Evolutionary conservation across 1,140 invertebrate species (phyloP).

Genomic region (Panagrolaimus sp.): DNA sequence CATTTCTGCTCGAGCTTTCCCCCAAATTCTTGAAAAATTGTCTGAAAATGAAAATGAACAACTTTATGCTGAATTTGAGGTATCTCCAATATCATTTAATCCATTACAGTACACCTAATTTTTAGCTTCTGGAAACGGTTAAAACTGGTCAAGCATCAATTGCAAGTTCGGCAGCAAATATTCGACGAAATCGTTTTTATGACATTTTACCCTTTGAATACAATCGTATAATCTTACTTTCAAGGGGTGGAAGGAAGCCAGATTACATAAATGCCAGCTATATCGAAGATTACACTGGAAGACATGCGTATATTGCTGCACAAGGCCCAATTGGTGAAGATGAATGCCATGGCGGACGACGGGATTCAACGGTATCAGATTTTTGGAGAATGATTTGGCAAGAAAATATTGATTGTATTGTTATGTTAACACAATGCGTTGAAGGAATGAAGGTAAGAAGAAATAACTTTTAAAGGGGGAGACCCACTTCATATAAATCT

Average conservation of each 20-base stretch:
- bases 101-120: background rate
- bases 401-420: constrained; percentile 60
- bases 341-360: constrained; percentile 47
- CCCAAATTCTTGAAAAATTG: constrained; percentile 20
- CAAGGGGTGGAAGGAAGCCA: constrained; percentile 17
- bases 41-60: constrained; percentile 27
- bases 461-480: too few species aligned
- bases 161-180: constrained; percentile 26
- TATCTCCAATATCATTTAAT: background rate
- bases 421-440: constrained; percentile 61
- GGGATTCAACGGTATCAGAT: constrained; percentile 41
- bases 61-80: constrained; percentile 26
- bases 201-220: constrained; percentile 48
- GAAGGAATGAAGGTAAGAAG: constrained; percentile 58
- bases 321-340: constrained; percentile 36
- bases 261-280: constrained; percentile 49
- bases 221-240: constrained; percentile 39
- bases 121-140: background rate
- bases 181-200: constrained; percentile 45
- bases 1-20: background rate
- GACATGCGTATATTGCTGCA: constrained; percentile 36
- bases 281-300: constrained; percentile 24
- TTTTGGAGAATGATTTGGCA: constrained; percentile 63
- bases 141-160: background rate
- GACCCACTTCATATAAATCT: too few species aligned